Percentiles rank a stretch among this genome's conserved stretches.
Conservation (phyloP, 2,888 invertebrate genomes). For the Melanophora roralis region DNA sequence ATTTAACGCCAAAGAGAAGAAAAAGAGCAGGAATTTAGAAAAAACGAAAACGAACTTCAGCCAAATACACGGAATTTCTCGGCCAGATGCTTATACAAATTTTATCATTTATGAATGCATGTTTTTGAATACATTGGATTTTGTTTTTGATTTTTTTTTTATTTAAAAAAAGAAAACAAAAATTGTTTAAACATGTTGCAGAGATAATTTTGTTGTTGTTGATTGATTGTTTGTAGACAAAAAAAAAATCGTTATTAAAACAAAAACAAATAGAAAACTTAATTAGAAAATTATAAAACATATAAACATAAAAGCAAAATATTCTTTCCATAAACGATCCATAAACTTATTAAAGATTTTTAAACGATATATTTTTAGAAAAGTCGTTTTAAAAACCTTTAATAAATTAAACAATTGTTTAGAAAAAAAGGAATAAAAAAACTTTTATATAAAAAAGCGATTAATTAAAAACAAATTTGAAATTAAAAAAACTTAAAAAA, state of each 20-base stretch:
- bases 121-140: constrained; percentile 47
- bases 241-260: constrained; percentile 52
- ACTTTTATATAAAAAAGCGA: constrained; percentile 5
- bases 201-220: constrained; percentile 45
- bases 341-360: no score
- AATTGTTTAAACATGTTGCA: constrained; percentile 28
- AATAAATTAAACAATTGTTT: no score
- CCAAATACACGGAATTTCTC: constrained; percentile 77
- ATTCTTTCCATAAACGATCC: no score
- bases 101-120: constrained; percentile 55
- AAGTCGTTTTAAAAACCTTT: no score
- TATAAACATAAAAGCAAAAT: no score
- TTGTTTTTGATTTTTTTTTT: not conserved
- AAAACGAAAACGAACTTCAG: constrained; percentile 71
- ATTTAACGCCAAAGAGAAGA: constrained; percentile 53
- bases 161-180: constrained; percentile 34
- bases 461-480: not conserved
- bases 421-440: no score
- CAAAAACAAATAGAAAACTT: constrained; percentile 52
- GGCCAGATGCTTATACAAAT: constrained; percentile 76
- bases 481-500: not conserved
- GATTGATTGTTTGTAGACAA: constrained; percentile 46
- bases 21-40: constrained; percentile 16
- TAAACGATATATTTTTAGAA: no score
- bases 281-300: constrained; percentile 49